A percentile compares a stretch with the other conserved stretches of the same genome.
Conservation (phyloP, 2,888 invertebrate genomes). For the Thumatha senex region DNA sequence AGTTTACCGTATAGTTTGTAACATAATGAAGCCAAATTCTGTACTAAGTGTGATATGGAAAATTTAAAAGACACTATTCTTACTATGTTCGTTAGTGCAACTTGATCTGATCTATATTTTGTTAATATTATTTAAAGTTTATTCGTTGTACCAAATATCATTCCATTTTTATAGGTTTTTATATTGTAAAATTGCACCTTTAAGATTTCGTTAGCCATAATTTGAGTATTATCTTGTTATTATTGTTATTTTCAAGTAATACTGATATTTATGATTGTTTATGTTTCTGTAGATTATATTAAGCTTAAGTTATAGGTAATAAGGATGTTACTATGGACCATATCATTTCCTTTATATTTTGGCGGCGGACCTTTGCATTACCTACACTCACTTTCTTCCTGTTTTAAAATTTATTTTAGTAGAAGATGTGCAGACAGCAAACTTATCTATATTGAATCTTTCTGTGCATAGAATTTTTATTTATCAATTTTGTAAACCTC, state of each 20-base stretch:
- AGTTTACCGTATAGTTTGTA: conserved; percentile 54
- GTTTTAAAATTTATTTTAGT: too few species aligned
- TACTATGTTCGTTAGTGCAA: conserved; percentile 53
- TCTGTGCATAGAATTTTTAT: conserved; percentile 8
- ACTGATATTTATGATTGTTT: conserved; percentile 29
- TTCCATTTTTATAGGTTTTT: conserved; percentile 59
- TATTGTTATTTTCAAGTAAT: conserved; percentile 30
- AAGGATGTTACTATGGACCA: background rate
- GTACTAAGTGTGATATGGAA: conserved; percentile 66
- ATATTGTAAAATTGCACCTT: conserved; percentile 28
- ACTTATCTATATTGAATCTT: background rate
- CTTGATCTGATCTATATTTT: conserved; percentile 70
- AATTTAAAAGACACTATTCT: conserved; percentile 53
- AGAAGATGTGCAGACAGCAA: too few species aligned
- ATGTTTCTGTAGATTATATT: conserved; percentile 8
- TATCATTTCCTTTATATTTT: conserved; percentile 6
- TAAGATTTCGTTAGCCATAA: conserved; percentile 40
- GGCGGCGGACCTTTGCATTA: conserved; percentile 25
- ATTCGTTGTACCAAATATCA: conserved; percentile 56
- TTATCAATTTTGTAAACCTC: conserved; percentile 7
- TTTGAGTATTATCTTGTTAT: conserved; percentile 37
- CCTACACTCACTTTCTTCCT: too few species aligned
- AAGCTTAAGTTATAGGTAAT: background rate
- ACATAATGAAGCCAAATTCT: conserved; percentile 70
- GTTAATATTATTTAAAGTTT: conserved; percentile 66